Evolutionary conservation across 2,797 vertebrate genomes (phyloP).

Genomic region (Scleropages formosus): DNA sequence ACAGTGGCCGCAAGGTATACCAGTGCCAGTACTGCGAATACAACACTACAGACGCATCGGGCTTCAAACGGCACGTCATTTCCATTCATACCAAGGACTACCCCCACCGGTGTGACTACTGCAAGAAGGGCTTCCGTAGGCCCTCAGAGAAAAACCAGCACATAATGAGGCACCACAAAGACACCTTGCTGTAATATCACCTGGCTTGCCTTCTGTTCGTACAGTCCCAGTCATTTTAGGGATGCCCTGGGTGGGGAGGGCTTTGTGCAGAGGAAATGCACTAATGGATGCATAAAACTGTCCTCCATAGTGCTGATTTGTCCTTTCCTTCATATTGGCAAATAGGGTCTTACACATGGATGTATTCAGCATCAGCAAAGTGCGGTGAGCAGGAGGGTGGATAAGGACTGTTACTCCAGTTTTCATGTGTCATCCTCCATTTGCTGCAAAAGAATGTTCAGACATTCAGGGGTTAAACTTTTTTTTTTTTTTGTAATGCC

Average conservation of each 20-base stretch:
- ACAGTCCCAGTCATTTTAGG: not conserved
- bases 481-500: constrained; percentile 26
- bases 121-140: constrained; percentile 82
- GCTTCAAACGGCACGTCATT: constrained; percentile 86
- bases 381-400: constrained; percentile 17
- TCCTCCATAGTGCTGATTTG: constrained; percentile 56
- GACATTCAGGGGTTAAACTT: constrained; percentile 29
- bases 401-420: not conserved
- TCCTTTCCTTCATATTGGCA: constrained; percentile 72
- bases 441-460: constrained; percentile 31
- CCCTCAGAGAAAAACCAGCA: constrained; percentile 89
- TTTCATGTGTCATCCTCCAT: constrained; percentile 22
- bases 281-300: constrained; percentile 35
- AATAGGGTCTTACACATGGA: constrained; percentile 43
- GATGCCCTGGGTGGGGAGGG: not conserved
- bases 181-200: constrained; percentile 67
- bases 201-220: not conserved
- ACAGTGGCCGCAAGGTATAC: constrained; percentile 82
- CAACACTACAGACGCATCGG: constrained; percentile 83
- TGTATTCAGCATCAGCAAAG: constrained; percentile 21
- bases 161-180: constrained; percentile 85
- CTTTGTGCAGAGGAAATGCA: not conserved
- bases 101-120: constrained; percentile 83
- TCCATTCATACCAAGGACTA: constrained; percentile 91
- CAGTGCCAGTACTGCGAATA: constrained; percentile 88